These are phyloP conservation scores for Drosophila kanekoi DNA, from an alignment of 2,888 invertebrate genomes.

Conservation along the genomic window DNA sequence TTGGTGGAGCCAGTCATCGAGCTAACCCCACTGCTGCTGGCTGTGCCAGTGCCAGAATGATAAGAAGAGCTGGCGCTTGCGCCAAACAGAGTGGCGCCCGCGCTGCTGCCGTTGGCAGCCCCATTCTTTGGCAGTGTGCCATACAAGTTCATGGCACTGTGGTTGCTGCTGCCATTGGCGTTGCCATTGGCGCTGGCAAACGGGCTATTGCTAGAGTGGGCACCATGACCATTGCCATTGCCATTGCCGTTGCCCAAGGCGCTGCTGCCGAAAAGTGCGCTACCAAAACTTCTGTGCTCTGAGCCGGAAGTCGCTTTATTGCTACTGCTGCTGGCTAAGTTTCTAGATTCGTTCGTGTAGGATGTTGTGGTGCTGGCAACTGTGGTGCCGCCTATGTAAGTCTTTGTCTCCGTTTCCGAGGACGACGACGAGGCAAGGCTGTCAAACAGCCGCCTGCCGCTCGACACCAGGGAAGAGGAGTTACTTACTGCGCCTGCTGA, in stretches of 20 bases:
- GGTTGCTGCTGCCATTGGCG: conserved; percentile 65
- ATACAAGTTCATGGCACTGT: conserved; percentile 83
- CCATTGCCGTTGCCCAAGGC: conserved; percentile 77
- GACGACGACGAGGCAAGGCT: conserved; percentile 80
- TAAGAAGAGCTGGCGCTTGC: conserved; percentile 67
- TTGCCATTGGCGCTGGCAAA: conserved; percentile 76
- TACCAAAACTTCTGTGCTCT: conserved; percentile 80
- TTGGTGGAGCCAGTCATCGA: conserved; percentile 84
- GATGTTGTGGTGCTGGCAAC: conserved; percentile 73
- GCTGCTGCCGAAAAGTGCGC: conserved; percentile 76
- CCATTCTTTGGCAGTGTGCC: conserved; percentile 84
- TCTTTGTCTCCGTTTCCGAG: conserved; percentile 75
- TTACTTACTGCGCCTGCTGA: conserved; percentile 59
- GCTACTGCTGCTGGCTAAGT: conserved; percentile 76
- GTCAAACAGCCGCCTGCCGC: conserved; percentile 81
- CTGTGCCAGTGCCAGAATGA: conserved; percentile 78
- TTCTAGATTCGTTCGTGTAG: conserved; percentile 82
- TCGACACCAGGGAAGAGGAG: conserved; percentile 76
- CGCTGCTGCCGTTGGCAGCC: conserved; percentile 56
- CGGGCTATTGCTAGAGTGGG: conserved; percentile 66
- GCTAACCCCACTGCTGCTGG: conserved; percentile 84
- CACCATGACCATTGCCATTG: conserved; percentile 61
- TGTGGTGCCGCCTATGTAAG: conserved; percentile 69
- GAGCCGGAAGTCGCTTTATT: conserved; percentile 81
- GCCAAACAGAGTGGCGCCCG: conserved; percentile 45